Conservation (phyloP, 2,888 invertebrate species). For the Diarsia mendica region DNA sequence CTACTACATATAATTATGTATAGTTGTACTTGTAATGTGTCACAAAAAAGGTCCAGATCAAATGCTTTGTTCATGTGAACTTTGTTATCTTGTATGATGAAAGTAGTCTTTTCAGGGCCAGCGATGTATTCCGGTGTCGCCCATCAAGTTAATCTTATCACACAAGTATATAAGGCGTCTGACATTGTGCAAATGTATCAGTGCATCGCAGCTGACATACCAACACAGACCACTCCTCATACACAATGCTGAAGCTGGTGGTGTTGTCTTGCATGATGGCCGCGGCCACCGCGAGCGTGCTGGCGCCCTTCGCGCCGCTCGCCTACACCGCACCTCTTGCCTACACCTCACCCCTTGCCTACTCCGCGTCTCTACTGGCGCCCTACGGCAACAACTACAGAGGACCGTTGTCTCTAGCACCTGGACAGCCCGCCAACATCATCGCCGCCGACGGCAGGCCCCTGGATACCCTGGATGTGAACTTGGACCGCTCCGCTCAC, state of each 20-base stretch:
- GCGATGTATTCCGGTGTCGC: slow-evolving; percentile 59
- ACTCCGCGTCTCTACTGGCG: slow-evolving; percentile 63
- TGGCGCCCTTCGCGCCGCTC: slow-evolving; percentile 63
- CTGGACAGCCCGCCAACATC: slow-evolving; percentile 85
- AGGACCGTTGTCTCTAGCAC: slow-evolving; percentile 84
- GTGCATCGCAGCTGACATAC: slow-evolving; percentile 73
- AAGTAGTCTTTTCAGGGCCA: slow-evolving; percentile 61
- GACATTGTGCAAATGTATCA: slow-evolving; percentile 76
- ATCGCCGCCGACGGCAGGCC: slow-evolving; percentile 85
- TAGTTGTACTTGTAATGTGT: slow-evolving; percentile 15
- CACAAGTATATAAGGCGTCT: slow-evolving; percentile 78
- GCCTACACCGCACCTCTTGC: slow-evolving; percentile 55
- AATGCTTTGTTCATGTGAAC: slow-evolving; percentile 42
- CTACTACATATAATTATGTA: background rate
- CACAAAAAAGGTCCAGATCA: slow-evolving; percentile 25
- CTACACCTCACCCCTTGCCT: slow-evolving; percentile 50
- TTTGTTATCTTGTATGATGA: slow-evolving; percentile 52
- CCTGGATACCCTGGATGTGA: slow-evolving; percentile 85
- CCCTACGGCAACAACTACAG: slow-evolving; percentile 78
- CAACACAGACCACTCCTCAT: slow-evolving; percentile 84
- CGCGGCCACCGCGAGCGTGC: slow-evolving; percentile 85
- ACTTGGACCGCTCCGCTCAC: slow-evolving; percentile 86
- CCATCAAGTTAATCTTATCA: slow-evolving; percentile 68
- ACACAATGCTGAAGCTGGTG: slow-evolving; percentile 89
- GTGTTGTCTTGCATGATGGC: slow-evolving; percentile 92